Conservation (phyloP, 1,140 invertebrate species). For the Pachypeltis micranthus region DNA sequence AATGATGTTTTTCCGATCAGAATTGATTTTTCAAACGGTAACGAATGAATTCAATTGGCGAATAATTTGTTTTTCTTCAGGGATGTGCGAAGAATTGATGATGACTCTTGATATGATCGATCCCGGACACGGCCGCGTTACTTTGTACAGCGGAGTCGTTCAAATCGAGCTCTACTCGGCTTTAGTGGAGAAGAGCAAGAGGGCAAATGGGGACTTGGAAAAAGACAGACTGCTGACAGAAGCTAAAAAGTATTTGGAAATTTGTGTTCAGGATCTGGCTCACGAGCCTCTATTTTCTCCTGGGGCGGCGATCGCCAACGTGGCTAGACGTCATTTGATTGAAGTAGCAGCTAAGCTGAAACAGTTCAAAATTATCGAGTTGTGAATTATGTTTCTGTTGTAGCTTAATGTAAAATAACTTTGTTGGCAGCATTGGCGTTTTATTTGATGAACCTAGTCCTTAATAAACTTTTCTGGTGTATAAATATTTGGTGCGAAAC, state of each 20-base stretch:
- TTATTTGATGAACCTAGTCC: too few species aligned
- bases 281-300: conserved; percentile 40
- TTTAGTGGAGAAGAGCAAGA: conserved; percentile 40
- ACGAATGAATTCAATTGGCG: too few species aligned
- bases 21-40: too few species aligned
- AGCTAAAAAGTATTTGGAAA: conserved; percentile 33
- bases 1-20: too few species aligned
- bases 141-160: conserved; percentile 57
- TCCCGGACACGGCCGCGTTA: conserved; percentile 52
- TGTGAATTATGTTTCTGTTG: too few species aligned
- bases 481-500: too few species aligned
- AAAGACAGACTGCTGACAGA: conserved; percentile 34
- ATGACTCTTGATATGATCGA: conserved; percentile 50
- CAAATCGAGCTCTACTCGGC: conserved; percentile 52
- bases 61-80: too few species aligned
- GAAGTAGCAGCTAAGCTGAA: conserved; percentile 13
- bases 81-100: conserved; percentile 54
- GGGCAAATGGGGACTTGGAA: conserved; percentile 37
- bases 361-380: conserved; percentile 8
- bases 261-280: conserved; percentile 37
- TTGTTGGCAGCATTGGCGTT: too few species aligned
- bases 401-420: too few species aligned
- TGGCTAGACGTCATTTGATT: conserved; percentile 15
- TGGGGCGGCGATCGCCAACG: conserved; percentile 31
- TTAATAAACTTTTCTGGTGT: too few species aligned